phyloP scores from a whole-genome alignment of 2,888 invertebrate genomes.

The Folsomia manolachei region DNA sequence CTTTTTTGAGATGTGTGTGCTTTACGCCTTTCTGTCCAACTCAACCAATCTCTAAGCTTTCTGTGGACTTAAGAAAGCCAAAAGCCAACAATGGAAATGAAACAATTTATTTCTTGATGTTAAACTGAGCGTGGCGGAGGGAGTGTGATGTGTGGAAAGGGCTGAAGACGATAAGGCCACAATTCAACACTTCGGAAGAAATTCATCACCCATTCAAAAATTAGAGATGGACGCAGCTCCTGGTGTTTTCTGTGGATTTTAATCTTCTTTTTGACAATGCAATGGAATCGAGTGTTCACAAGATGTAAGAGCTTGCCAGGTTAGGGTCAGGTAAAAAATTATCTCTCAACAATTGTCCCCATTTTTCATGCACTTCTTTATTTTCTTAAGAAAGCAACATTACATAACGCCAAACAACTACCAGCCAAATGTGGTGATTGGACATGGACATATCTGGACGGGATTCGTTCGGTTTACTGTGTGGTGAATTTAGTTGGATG shows the following conservation, averaged over 20 bases:
- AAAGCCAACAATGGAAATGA: neutral
- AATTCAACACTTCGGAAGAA: constrained; percentile 32
- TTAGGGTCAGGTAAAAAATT: constrained; percentile 13
- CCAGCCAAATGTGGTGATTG: constrained; percentile 20
- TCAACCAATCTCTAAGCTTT: no score
- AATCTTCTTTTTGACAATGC: constrained; percentile 6
- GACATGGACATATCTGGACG: neutral
- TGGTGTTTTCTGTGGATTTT: constrained; percentile 42
- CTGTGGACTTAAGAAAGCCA: constrained; percentile 1
- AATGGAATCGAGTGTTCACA: neutral
- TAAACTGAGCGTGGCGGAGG: neutral
- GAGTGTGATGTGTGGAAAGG: neutral
- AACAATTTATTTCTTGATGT: constrained; percentile 2
- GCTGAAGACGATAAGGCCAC: neutral
- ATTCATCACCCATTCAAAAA: constrained; percentile 40
- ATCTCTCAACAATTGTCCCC: constrained; percentile 23
- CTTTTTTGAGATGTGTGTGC: constrained; percentile 5
- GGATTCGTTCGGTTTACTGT: no score
- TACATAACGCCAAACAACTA: neutral
- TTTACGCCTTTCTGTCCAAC: neutral
- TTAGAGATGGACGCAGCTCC: constrained; percentile 45
- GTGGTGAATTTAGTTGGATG: neutral
- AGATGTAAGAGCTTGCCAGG: neutral
- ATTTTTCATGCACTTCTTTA: constrained; percentile 19
- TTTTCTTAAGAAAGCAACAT: neutral